Percentiles rank a stretch among this genome's conserved stretches.
Conservation (phyloP, 2,113 vertebrate genomes). For the Crotalus tigris region DNA sequence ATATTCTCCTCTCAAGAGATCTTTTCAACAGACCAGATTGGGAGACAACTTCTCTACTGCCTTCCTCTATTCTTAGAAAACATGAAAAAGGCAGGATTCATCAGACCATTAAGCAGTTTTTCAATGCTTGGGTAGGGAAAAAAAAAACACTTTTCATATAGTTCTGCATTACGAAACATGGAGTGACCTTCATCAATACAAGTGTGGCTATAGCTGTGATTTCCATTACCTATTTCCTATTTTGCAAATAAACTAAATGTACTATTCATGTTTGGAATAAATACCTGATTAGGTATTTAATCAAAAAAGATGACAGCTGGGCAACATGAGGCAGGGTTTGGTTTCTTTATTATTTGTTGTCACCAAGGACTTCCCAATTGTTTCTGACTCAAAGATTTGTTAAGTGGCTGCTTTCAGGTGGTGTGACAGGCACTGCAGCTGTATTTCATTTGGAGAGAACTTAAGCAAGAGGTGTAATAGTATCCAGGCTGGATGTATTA, state of each 20-base stretch:
- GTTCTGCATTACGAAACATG: neutral
- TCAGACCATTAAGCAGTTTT: constrained; percentile 55
- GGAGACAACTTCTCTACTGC: constrained; percentile 54
- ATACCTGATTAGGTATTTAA: constrained; percentile 65
- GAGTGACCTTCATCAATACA: constrained; percentile 69
- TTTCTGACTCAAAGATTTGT: constrained; percentile 52
- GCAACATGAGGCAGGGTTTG: constrained; percentile 49
- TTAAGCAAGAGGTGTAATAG: constrained; percentile 72
- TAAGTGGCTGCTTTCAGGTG: constrained; percentile 57
- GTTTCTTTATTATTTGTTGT: constrained; percentile 74
- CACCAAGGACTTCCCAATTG: constrained; percentile 50
- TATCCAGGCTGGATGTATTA: constrained; percentile 62
- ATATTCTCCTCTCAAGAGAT: constrained; percentile 65
- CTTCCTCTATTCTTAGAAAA: constrained; percentile 49
- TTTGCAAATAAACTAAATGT: constrained; percentile 88
- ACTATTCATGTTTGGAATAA: constrained; percentile 83
- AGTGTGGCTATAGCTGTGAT: constrained; percentile 57
- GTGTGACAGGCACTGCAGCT: constrained; percentile 68
- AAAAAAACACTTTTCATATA: constrained; percentile 2
- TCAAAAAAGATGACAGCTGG: constrained; percentile 60
- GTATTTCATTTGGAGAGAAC: constrained; percentile 74
- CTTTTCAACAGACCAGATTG: constrained; percentile 67
- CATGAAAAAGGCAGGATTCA: constrained; percentile 61
- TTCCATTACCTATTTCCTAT: constrained; percentile 77
- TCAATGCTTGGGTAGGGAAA: constrained; percentile 25